phyloP scores from a whole-genome alignment of 2,797 vertebrate genomes.

The Gymnoscopelus microlampas region DNA sequence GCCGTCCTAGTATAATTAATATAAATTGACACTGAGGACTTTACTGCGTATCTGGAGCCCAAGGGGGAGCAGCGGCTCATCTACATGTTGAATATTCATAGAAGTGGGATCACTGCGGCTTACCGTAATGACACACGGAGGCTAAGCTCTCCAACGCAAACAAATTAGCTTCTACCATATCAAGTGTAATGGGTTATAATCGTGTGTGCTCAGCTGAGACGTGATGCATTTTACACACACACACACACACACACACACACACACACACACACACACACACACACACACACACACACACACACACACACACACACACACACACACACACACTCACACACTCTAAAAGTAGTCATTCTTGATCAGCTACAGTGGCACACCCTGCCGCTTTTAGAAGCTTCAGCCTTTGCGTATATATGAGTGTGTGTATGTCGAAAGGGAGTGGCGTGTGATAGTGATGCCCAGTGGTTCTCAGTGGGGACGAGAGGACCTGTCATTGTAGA shows the following conservation, averaged over 20 bases:
- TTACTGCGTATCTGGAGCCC: constrained; percentile 17
- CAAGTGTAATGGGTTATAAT: constrained; percentile 43
- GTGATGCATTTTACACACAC: constrained; percentile 1
- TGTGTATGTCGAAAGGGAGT: neutral
- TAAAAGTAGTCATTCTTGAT: constrained; percentile 64
- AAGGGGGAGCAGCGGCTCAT: constrained; percentile 45
- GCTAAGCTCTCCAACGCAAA: constrained; percentile 56
- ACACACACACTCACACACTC: constrained; percentile 48
- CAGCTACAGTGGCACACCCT: constrained; percentile 51
- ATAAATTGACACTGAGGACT: too few species aligned
- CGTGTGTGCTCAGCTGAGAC: constrained; percentile 31
- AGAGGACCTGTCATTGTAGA: constrained; percentile 67
- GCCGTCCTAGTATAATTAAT: too few species aligned
- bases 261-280: constrained; percentile 5
- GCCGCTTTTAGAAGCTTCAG: constrained; percentile 29
- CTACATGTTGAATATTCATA: constrained; percentile 72
- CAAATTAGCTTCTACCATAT: constrained; percentile 53
- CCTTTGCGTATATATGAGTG: too few species aligned
- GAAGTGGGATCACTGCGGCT: constrained; percentile 34
- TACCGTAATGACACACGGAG: constrained; percentile 65
- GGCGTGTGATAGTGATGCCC: constrained; percentile 43
- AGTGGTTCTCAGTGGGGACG: constrained; percentile 66
- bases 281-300: constrained; percentile 6
- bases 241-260: neutral
- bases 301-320: constrained; percentile 19